Conservation (phyloP, 2,797 vertebrate species). For the Cyprinodon diabolis region DNA sequence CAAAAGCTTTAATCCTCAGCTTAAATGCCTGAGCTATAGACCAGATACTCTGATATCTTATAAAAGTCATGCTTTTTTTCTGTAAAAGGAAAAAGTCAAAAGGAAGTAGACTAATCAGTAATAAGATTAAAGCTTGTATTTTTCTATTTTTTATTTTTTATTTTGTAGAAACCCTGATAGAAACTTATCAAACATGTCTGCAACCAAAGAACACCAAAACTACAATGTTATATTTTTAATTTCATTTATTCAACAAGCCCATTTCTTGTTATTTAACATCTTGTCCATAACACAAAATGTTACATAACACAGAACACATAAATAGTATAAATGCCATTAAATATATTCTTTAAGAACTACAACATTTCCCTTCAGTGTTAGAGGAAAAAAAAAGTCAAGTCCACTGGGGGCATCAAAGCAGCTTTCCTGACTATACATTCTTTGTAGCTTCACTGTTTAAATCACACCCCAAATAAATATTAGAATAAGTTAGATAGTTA, state of each 20-base stretch:
- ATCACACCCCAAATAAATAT: conserved; percentile 42
- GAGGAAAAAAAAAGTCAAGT: conserved; percentile 8
- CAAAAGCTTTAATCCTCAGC: background rate
- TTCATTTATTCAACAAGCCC: conserved; percentile 37
- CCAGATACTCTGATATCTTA: background rate
- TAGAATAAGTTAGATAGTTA: conserved; percentile 76
- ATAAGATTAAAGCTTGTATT: conserved; percentile 1
- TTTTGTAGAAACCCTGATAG: background rate
- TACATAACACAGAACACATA: conserved; percentile 32
- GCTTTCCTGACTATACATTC: conserved; percentile 40
- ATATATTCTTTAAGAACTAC: conserved; percentile 66
- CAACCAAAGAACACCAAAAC: conserved; percentile 15
- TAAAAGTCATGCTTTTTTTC: background rate
- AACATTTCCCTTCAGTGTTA: conserved; percentile 50
- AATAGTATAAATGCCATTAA: conserved; percentile 54
- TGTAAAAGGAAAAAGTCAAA: background rate
- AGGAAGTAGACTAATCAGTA: background rate
- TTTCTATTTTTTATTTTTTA: background rate
- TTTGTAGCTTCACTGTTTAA: conserved; percentile 34
- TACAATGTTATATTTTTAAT: background rate
- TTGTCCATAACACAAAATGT: conserved; percentile 32
- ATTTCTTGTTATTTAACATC: conserved; percentile 23
- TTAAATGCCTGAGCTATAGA: background rate
- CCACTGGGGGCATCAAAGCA: conserved; percentile 69
- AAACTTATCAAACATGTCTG: background rate